Conservation (phyloP, 2,888 invertebrate genomes). For the Drosophila formosana region DNA sequence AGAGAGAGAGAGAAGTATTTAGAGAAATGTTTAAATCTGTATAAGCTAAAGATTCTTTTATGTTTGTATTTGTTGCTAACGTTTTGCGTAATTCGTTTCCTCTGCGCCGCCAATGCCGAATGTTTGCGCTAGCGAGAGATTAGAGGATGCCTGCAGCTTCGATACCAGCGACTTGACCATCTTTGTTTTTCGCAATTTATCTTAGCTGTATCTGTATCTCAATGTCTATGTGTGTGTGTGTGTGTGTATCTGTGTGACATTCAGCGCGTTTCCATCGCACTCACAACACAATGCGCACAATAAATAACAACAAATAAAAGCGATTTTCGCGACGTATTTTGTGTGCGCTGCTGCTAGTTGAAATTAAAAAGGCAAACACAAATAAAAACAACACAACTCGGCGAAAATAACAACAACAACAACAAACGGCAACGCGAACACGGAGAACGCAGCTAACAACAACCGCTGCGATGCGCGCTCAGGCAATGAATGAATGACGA, state of each 20-base stretch:
- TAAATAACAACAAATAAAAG: slow-evolving; percentile 53
- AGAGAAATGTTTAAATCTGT: slow-evolving; percentile 4
- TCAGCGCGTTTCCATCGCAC: slow-evolving; percentile 54
- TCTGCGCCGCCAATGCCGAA: slow-evolving; percentile 67
- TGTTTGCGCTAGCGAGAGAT: slow-evolving; percentile 81
- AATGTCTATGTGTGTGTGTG: slow-evolving; percentile 13
- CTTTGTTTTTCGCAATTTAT: slow-evolving; percentile 30
- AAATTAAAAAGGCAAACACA: slow-evolving; percentile 40
- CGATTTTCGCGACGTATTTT: slow-evolving; percentile 54
- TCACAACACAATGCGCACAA: slow-evolving; percentile 35
- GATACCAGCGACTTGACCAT: slow-evolving; percentile 84
- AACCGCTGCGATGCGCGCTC: slow-evolving; percentile 60
- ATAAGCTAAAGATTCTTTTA: slow-evolving; percentile 3
- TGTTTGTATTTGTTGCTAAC: slow-evolving; percentile 53
- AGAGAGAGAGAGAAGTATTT: slow-evolving; percentile 8
- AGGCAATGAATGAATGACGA: slow-evolving; percentile 62
- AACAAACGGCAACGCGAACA: slow-evolving; percentile 17
- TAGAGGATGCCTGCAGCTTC: slow-evolving; percentile 83
- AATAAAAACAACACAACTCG: slow-evolving; percentile 9
- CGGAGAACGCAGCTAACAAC: slow-evolving; percentile 20
- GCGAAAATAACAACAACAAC: slow-evolving; percentile 26
- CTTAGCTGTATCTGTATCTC: slow-evolving; percentile 25
- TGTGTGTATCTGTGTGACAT: slow-evolving; percentile 39
- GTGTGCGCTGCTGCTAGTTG: slow-evolving; percentile 41
- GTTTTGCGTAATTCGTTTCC: slow-evolving; percentile 82